Evolutionary conservation across 2,113 vertebrate species (phyloP), one percentile per base, ranked within the genome.

Genomic region (Polyodon spathula): DNA sequence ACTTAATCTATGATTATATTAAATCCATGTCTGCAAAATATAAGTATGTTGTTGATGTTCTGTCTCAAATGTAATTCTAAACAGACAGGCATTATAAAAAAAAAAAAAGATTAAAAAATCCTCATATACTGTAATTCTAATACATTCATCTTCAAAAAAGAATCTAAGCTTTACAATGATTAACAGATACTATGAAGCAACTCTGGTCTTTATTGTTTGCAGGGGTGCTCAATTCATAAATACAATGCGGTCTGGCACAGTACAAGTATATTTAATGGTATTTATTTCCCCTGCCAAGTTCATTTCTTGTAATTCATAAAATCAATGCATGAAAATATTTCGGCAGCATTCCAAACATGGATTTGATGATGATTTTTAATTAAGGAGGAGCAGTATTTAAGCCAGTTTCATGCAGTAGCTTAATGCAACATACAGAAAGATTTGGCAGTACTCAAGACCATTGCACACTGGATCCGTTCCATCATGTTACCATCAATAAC

Each of bases 1-100:
- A 17, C 60, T 64, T 61, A 59, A 63, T 67, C 62, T 11, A 12
- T 38, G 12, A 37, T 55, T 37, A 4, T 8, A 38, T 9, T 38
- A 38, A 38, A 38, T 14, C 11, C 9, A 10, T 11, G 1, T 11
- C 39, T 38, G 9, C 12, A 37, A 38, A 38, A 14, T 1, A 16
- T 37, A 4, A 10, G 16, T 55, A 38, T 55, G 3, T 55, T 38
- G 39, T 10, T 8, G 14, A 11, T 16, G 12, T 37, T 4, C 12
- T 55, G 37, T 2, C 1, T 5, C 12, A n/a, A 50, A n/a, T 50
- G 6, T 50, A 50, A 50, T 50, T 11, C 14, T 50, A 50, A 50
- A 11, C 15, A n/a, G 48, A 10, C 48, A 50, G 14, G 6, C 12
- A 6, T 50, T 14, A n/a, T 14, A 50, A 50, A n/a, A 12, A 12